These are phyloP conservation scores for Larimichthys crocea DNA, from an alignment of 2,113 vertebrate species.

Conservation along the genomic window DNA sequence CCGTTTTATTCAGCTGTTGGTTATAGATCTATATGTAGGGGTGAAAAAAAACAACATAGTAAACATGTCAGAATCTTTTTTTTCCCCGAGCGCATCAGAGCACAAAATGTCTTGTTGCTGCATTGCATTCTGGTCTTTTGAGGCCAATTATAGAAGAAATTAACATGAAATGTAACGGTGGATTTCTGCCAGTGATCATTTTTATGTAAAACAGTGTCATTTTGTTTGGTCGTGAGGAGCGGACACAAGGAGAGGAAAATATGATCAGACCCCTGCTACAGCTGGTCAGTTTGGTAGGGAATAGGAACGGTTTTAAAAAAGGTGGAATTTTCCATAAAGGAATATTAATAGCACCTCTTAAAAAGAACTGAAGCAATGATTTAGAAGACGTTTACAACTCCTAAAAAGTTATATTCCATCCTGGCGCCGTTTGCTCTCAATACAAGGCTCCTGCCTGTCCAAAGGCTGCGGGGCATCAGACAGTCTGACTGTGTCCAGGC, in stretches of 20 bases:
- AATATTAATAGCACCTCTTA: not conserved
- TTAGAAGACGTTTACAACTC: not conserved
- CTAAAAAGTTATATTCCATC: too few relatives aligned
- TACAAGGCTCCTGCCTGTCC: not conserved
- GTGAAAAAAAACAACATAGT: not conserved
- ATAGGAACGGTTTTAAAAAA: too few relatives aligned
- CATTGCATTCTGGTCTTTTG: constrained; percentile 19
- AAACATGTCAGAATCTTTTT: not conserved
- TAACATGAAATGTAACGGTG: not conserved
- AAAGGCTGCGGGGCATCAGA: not conserved
- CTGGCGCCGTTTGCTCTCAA: not conserved
- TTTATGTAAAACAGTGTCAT: not conserved
- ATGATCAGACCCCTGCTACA: too few relatives aligned
- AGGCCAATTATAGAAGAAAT: not conserved
- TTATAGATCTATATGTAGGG: constrained; percentile 22
- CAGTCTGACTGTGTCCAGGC: not conserved
- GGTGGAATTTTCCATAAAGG: not conserved
- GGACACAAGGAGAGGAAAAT: not conserved
- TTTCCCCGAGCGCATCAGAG: not conserved
- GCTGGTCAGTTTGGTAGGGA: not conserved
- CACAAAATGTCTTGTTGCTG: not conserved
- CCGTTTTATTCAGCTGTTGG: constrained; percentile 31
- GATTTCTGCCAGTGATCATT: not conserved
- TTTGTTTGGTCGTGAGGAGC: not conserved
- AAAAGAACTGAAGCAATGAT: not conserved